A percentile compares a stretch with the other conserved stretches of the same genome.
These are phyloP conservation scores for Metacarcinus magister DNA, from an alignment of 2,888 invertebrate genomes.

Conservation along the genomic window DNA sequence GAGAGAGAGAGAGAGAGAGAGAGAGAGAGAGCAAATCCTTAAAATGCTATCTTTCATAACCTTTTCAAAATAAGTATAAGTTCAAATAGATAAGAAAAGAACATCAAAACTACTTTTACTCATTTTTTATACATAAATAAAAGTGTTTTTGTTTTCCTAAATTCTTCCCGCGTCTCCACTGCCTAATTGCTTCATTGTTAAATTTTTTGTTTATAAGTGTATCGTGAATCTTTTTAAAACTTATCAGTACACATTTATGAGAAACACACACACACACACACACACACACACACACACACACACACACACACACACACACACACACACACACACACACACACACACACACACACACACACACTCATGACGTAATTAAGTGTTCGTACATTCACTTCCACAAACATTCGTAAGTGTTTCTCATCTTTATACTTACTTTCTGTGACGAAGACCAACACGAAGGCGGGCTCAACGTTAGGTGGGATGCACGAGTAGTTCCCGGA, in stretches of 20 bases:
- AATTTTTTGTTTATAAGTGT: not conserved
- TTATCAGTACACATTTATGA: not conserved
- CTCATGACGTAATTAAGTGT: not conserved
- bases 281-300: slow-evolving; percentile 22
- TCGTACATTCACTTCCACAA: too few relatives aligned
- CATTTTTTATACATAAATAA: not conserved
- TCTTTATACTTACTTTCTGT: slow-evolving; percentile 74
- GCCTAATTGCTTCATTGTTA: not conserved
- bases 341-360: slow-evolving; percentile 15
- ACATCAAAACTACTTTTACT: not conserved
- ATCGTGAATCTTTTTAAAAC: not conserved
- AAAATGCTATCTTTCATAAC: too few relatives aligned
- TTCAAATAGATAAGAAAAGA: not conserved
- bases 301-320: slow-evolving; percentile 22
- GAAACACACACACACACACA: not conserved
- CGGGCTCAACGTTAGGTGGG: slow-evolving; percentile 75
- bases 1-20: too few relatives aligned
- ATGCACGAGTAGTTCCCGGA: slow-evolving; percentile 81
- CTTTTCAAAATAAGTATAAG: too few relatives aligned
- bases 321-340: not conserved
- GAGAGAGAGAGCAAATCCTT: too few relatives aligned
- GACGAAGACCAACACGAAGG: slow-evolving; percentile 78
- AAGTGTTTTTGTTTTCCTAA: not conserved
- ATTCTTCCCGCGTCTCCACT: not conserved
- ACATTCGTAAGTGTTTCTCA: too few relatives aligned